These are phyloP conservation scores for Catharus ustulatus DNA, from an alignment of 2,797 vertebrate genomes.

Conservation along the genomic window DNA sequence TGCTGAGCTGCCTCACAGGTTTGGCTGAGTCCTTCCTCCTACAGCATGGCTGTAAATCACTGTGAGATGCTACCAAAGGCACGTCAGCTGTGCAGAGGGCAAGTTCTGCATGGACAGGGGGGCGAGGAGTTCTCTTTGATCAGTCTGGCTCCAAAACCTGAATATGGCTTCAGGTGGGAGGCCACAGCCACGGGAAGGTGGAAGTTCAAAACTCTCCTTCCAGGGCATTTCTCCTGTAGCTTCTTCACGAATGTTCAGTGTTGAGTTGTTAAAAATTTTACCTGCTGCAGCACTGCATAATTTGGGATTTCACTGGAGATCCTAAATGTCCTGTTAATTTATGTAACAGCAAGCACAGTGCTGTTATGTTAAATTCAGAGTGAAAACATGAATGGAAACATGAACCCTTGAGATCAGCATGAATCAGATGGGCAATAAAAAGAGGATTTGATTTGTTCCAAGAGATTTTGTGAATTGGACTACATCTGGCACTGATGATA, in stretches of 20 bases:
- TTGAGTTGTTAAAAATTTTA: constrained; percentile 6
- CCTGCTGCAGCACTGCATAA: background rate
- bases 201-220: background rate
- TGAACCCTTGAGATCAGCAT: background rate
- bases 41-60: constrained; percentile 43
- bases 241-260: background rate
- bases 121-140: background rate
- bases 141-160: background rate
- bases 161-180: background rate
- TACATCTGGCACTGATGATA: background rate
- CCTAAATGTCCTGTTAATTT: constrained; percentile 24
- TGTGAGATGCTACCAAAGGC: constrained; percentile 2
- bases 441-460: constrained; percentile 47
- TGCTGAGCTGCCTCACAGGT: constrained; percentile 48
- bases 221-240: background rate
- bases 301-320: constrained; percentile 1
- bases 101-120: background rate
- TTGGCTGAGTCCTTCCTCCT: constrained; percentile 34
- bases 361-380: constrained; percentile 6
- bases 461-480: constrained; percentile 22
- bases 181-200: background rate
- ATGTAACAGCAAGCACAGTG: background rate
- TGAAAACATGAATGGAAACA: constrained; percentile 38
- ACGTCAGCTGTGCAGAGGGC: background rate
- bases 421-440: constrained; percentile 16